These are phyloP conservation scores for Chamaetylas fuelleborni DNA, from an alignment of 2,113 vertebrate species.

Conservation along the genomic window DNA sequence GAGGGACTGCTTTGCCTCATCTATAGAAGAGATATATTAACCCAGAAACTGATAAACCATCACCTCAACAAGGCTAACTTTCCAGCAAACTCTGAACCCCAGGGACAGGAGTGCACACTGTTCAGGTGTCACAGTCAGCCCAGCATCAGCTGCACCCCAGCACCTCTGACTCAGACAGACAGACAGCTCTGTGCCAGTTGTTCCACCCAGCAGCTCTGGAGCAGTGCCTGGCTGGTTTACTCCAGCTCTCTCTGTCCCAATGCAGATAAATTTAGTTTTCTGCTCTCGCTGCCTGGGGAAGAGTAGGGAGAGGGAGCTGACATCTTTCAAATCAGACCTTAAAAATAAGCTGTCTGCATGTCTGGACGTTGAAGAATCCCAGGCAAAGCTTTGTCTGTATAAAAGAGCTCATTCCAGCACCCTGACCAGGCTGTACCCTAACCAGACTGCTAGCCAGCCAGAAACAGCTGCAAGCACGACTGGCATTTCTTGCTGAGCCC, in stretches of 20 bases:
- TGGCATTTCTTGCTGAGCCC: background rate
- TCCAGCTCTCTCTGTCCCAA: constrained; percentile 30
- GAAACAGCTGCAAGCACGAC: background rate
- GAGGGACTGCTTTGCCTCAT: background rate
- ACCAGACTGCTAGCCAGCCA: background rate
- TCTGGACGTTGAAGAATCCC: constrained; percentile 13
- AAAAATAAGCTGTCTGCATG: constrained; percentile 43
- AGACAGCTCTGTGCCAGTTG: background rate
- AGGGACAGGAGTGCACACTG: rapidly evolving
- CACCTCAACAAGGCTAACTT: background rate
- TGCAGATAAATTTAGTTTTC: constrained; percentile 63
- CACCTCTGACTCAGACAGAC: background rate
- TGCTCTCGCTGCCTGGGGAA: constrained; percentile 42
- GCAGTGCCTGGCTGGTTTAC: constrained; percentile 10
- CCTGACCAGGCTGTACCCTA: background rate
- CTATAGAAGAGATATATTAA: background rate
- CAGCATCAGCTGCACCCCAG: background rate
- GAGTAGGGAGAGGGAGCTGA: constrained; percentile 52
- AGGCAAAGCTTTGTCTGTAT: background rate
- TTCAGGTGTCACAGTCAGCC: background rate
- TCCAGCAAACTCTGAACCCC: background rate
- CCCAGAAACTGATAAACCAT: background rate
- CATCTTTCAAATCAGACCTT: constrained; percentile 61
- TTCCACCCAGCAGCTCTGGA: constrained; percentile 11
- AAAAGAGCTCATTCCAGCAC: background rate